Percentiles rank a stretch among this genome's conserved stretches.
These are phyloP conservation scores for Drosophila anomalipes DNA, from an alignment of 2,888 invertebrate genomes.

Conservation along the genomic window DNA sequence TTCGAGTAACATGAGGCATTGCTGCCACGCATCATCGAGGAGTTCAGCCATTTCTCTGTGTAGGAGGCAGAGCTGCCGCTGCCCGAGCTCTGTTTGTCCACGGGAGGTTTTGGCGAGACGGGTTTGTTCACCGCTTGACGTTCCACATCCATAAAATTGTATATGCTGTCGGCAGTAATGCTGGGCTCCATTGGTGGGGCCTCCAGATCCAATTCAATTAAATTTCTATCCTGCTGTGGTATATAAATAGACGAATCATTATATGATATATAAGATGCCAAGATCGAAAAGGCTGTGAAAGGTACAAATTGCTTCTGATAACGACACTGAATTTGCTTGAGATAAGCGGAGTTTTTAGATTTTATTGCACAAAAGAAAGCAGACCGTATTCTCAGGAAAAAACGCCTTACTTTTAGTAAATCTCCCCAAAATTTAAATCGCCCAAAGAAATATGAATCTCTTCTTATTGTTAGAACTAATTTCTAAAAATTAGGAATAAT, in stretches of 20 bases:
- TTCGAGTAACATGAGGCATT: conserved; percentile 56
- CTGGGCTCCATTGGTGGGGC: conserved; percentile 19
- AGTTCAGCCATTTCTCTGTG: conserved; percentile 81
- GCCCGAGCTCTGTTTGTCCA: conserved; percentile 27
- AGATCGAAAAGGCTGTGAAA: not conserved
- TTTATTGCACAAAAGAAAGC: too few species aligned
- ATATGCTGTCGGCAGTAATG: conserved; percentile 60
- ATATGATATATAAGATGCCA: not conserved
- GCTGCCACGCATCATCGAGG: conserved; percentile 62
- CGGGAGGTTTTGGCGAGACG: conserved; percentile 39
- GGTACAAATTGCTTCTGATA: not conserved
- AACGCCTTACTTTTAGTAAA: not conserved
- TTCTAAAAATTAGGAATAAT: not conserved
- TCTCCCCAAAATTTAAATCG: not conserved
- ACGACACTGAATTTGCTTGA: not conserved
- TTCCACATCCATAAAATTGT: conserved; percentile 62
- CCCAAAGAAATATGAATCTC: not conserved
- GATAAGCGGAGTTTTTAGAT: not conserved
- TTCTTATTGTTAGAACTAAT: not conserved
- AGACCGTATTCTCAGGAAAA: not conserved
- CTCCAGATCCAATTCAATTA: conserved; percentile 56
- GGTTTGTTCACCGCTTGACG: conserved; percentile 43
- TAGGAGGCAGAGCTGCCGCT: conserved; percentile 45
- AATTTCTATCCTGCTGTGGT: conserved; percentile 59
- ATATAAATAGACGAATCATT: not conserved